phyloP scores from a whole-genome alignment of 2,113 vertebrate species.

The Nothocercus nigrocapillus region DNA sequence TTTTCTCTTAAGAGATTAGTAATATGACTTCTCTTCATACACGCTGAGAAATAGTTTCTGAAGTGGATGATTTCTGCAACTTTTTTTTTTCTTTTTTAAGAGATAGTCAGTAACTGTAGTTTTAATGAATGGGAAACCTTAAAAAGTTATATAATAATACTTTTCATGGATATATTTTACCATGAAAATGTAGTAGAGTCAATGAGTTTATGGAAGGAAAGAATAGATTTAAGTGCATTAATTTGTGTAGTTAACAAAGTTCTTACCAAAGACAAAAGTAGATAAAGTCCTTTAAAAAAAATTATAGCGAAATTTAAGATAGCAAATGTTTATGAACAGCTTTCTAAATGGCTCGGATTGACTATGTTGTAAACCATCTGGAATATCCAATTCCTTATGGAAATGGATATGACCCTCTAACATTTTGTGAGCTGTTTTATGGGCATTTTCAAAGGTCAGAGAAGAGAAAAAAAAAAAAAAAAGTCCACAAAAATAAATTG shows the following conservation, averaged over 20 bases:
- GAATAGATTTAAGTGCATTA: background rate
- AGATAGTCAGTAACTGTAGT: background rate
- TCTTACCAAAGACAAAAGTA: background rate
- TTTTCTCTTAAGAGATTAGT: background rate
- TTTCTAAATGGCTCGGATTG: slow-evolving; percentile 54
- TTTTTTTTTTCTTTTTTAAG: background rate
- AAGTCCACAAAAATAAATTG: background rate
- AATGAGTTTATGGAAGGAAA: background rate
- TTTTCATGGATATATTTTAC: background rate
- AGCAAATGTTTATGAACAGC: slow-evolving; percentile 43
- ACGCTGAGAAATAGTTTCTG: background rate
- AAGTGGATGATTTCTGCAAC: background rate
- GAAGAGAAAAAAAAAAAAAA: background rate
- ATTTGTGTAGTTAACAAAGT: background rate
- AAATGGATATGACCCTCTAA: slow-evolving; percentile 37
- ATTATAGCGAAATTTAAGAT: slow-evolving; percentile 20
- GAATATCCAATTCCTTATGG: slow-evolving; percentile 15
- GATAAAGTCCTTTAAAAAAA: background rate
- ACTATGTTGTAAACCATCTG: slow-evolving; percentile 44
- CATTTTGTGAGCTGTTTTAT: slow-evolving; percentile 65
- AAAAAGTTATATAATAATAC: background rate
- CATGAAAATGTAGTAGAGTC: background rate
- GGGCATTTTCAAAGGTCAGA: slow-evolving; percentile 8
- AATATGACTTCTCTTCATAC: background rate
- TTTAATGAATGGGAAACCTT: background rate